These are phyloP conservation scores for Lepidocyrtoides sp. DNA, from an alignment of 2,888 invertebrate species.

Conservation along the genomic window DNA sequence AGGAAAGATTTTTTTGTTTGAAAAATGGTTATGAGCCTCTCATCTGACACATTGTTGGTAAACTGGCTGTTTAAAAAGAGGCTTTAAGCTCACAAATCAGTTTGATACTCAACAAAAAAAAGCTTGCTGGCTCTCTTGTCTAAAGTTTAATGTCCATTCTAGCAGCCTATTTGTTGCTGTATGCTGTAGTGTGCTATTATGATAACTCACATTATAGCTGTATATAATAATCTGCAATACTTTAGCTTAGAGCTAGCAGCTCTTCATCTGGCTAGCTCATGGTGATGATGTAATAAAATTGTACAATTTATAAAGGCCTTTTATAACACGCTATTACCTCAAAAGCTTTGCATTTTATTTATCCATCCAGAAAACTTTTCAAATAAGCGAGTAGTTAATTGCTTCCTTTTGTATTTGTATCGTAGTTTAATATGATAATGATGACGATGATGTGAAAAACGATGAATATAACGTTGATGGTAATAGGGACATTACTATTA, in stretches of 20 bases:
- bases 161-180: background rate
- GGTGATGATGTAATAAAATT: slow-evolving; percentile 30
- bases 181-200: background rate
- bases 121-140: slow-evolving; percentile 20
- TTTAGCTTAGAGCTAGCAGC: background rate
- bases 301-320: slow-evolving; percentile 29
- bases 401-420: slow-evolving; percentile 59
- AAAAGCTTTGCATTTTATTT: slow-evolving; percentile 30
- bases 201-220: background rate
- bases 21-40: slow-evolving; percentile 78
- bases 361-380: slow-evolving; percentile 36
- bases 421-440: slow-evolving; percentile 55
- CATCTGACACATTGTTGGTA: slow-evolving; percentile 77
- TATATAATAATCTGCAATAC: background rate
- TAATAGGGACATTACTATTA: slow-evolving; percentile 59
- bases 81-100: slow-evolving; percentile 73
- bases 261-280: background rate
- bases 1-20: slow-evolving; percentile 58
- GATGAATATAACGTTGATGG: slow-evolving; percentile 61
- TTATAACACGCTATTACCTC: slow-evolving; percentile 15
- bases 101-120: slow-evolving; percentile 50
- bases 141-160: slow-evolving; percentile 41
- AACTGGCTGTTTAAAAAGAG: slow-evolving; percentile 74
- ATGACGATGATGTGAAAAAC: too few species aligned
- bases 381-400: slow-evolving; percentile 62